Percentiles rank a stretch among this genome's conserved stretches.
Evolutionary conservation across 2,888 invertebrate genomes (phyloP).

Genomic region (Lepetodrilus schrolli): DNA sequence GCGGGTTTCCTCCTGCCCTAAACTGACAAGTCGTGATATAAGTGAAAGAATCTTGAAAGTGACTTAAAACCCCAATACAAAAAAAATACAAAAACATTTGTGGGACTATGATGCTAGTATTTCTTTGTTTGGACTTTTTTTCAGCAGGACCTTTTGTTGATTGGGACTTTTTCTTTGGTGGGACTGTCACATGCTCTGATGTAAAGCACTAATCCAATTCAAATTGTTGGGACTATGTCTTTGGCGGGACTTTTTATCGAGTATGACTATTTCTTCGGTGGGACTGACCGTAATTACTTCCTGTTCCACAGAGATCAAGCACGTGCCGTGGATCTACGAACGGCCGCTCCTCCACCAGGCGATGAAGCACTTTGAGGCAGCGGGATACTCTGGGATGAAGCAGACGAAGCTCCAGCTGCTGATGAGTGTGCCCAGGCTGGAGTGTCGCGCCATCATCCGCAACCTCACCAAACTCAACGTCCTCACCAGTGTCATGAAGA

Average conservation of each 20-base stretch:
- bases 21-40: background rate
- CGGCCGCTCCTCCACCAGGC: slow-evolving; percentile 77
- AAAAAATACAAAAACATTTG: no score
- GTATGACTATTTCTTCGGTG: background rate
- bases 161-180: no score
- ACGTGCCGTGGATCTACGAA: slow-evolving; percentile 43
- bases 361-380: slow-evolving; percentile 77
- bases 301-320: background rate
- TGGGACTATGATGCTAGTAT: no score
- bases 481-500: slow-evolving; percentile 40
- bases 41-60: background rate
- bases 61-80: background rate
- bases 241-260: no score
- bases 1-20: background rate
- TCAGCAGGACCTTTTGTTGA: no score
- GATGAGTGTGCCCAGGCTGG: slow-evolving; percentile 60
- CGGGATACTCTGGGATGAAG: slow-evolving; percentile 78
- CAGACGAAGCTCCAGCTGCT: slow-evolving; percentile 69
- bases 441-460: slow-evolving; percentile 50
- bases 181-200: no score
- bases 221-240: no score
- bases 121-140: no score
- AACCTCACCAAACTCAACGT: slow-evolving; percentile 32
- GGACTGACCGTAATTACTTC: background rate
- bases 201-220: no score